phyloP scores from a whole-genome alignment of 1,140 invertebrate genomes.

The Polyergus mexicanus region DNA sequence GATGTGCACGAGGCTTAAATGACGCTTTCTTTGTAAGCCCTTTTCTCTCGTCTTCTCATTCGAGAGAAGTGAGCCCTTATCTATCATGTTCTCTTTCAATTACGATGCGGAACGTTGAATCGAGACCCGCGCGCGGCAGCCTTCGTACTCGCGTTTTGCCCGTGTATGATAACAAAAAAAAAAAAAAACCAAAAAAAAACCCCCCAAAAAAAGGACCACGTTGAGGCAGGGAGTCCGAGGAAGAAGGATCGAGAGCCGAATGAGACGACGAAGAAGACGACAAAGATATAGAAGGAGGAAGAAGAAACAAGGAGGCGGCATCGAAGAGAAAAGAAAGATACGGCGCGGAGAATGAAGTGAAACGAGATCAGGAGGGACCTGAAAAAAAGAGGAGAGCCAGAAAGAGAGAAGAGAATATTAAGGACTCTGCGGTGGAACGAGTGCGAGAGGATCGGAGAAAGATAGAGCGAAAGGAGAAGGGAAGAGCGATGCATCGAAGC shows the following conservation, averaged over 20 bases:
- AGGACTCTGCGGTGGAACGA: neutral
- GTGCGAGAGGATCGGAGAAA: neutral
- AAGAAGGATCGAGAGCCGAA: constrained; percentile 53
- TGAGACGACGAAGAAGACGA: constrained; percentile 34
- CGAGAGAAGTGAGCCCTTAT: constrained; percentile 66
- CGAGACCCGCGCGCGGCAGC: constrained; percentile 29
- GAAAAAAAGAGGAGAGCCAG: constrained; percentile 27
- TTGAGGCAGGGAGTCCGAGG: constrained; percentile 4
- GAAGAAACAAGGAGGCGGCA: constrained; percentile 11
- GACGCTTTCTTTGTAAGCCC: neutral
- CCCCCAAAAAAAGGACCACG: constrained; percentile 10
- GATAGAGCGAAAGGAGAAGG: neutral
- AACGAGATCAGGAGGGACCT: constrained; percentile 52
- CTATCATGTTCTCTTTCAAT: constrained; percentile 75
- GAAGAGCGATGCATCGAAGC: constrained; percentile 28
- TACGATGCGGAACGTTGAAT: constrained; percentile 71
- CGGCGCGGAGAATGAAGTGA: constrained; percentile 3
- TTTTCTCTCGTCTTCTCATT: constrained; percentile 53
- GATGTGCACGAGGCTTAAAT: constrained; percentile 50
- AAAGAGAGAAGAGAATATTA: constrained; percentile 26
- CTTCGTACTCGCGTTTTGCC: constrained; percentile 60
- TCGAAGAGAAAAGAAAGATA: neutral
- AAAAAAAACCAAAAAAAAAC: too few species aligned
- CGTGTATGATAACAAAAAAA: constrained; percentile 35
- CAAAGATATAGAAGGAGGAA: constrained; percentile 48